A percentile compares a stretch with the other conserved stretches of the same genome.
phyloP scores from a whole-genome alignment of 2,113 vertebrate species.

The Puffinus mauretanicus region DNA sequence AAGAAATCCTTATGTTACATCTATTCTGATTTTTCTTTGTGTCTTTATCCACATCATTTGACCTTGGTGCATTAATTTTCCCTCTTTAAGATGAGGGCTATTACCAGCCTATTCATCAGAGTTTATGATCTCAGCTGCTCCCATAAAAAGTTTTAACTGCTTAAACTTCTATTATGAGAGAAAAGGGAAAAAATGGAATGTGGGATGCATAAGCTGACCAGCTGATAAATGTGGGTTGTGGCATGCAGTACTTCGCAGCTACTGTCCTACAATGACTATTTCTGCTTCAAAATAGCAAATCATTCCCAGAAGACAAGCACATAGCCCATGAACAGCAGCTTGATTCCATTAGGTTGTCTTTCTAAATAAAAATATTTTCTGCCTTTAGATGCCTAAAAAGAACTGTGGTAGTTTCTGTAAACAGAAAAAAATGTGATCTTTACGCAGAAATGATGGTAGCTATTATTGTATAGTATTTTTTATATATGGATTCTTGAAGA shows the following conservation, averaged over 20 bases:
- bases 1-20: not conserved
- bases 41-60: not conserved
- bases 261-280: not conserved
- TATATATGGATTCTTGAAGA: not conserved
- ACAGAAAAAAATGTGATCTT: not conserved
- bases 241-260: not conserved
- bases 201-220: not conserved
- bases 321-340: not conserved
- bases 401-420: not conserved
- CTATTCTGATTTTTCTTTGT: not conserved
- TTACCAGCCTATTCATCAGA: not conserved
- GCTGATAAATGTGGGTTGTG: not conserved
- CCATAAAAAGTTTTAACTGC: not conserved
- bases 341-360: not conserved
- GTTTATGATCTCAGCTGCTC: not conserved
- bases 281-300: not conserved
- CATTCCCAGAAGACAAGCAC: not conserved
- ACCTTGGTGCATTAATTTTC: not conserved
- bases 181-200: not conserved
- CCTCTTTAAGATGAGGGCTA: not conserved
- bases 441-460: not conserved
- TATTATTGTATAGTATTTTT: not conserved
- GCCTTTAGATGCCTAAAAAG: not conserved
- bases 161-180: not conserved
- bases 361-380: slow-evolving; percentile 1